Evolutionary conservation across 37 sponge, comb jelly and placozoan species (phyloP), one percentile per base, ranked within the genome.

Genomic region (Aphrocallistes beatrix): DNA sequence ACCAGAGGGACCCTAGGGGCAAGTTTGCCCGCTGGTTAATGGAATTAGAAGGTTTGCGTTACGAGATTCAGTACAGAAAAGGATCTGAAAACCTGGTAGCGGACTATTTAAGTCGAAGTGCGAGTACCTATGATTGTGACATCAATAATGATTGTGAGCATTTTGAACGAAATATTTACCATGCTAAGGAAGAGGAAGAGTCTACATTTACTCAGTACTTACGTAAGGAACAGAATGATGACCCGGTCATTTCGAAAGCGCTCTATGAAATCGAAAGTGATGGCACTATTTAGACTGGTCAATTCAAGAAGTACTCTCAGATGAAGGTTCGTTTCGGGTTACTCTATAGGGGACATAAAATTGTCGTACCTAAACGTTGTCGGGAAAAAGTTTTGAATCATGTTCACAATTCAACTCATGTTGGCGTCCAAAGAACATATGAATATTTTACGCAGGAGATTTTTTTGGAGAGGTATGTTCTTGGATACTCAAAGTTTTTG

Each of bases 1-100:
- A 50, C 8, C 84, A 88, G 51, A 88, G 51, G 86, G 85, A 86
- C 21, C 88, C 85, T 30, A 19, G 75, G 3, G 28, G n/a, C 21
- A 60, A 19, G 3, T 60, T 19, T 30, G 75, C 75, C 3, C 10
- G 75, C 28, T 60, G 75, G 75, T 6, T 60, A 6, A 21, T 60
- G 34, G 75, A 60, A 28, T 30, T 60, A 28, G 75, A 60, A 60
- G 75, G n/a, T 3, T 28, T 3, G 25, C 28, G n/a, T 1, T 60
- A 60, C 34, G 3, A 8, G 34, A 60, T 60, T 32, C 3, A 25
- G 3, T 13, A 60, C 34, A 19, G 21, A 60, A 60, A 60, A 13
- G 8, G 75, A 19, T 3, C 1, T 19, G 75, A 60, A 13, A 60
- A 60, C n/a, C 28, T 60, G n/a, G 75, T 60, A 1, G 75, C 32